These are phyloP conservation scores for Eublepharis macularius DNA, from an alignment of 2,113 vertebrate genomes.

Conservation along the genomic window DNA sequence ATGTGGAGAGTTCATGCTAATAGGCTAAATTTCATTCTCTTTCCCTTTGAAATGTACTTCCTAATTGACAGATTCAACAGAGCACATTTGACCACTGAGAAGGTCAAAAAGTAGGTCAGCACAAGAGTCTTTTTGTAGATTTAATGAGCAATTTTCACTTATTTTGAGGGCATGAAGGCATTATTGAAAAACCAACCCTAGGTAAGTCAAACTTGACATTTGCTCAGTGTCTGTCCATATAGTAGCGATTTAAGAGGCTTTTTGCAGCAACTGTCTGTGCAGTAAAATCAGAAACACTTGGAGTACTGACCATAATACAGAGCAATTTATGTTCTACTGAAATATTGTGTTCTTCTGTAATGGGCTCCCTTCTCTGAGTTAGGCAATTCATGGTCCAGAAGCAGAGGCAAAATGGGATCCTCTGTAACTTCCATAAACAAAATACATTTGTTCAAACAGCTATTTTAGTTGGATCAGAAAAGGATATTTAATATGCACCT, in stretches of 20 bases:
- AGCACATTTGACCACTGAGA: neutral
- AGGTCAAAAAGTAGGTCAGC: conserved; percentile 33
- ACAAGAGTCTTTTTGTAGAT: conserved; percentile 5
- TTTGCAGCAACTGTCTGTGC: conserved; percentile 5
- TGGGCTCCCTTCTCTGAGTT: neutral
- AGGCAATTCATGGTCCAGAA: conserved; percentile 9
- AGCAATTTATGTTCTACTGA: conserved; percentile 7
- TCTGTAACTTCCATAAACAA: neutral
- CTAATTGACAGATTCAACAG: neutral
- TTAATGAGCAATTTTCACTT: conserved; percentile 40
- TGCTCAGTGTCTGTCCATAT: conserved; percentile 14
- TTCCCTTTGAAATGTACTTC: neutral
- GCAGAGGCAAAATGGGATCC: neutral
- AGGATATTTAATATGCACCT: neutral
- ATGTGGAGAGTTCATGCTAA: neutral
- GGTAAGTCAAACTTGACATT: conserved; percentile 29
- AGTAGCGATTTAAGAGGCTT: conserved; percentile 4
- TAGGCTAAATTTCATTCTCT: conserved; percentile 29
- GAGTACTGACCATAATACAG: neutral
- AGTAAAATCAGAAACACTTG: conserved; percentile 25
- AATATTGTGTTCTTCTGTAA: conserved; percentile 2
- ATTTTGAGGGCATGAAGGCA: neutral
- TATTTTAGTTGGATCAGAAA: fast-evolving
- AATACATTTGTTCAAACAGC: neutral
- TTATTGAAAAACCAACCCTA: conserved; percentile 5